Conservation (phyloP, 2,797 vertebrate genomes). For the Esox lucius region DNA sequence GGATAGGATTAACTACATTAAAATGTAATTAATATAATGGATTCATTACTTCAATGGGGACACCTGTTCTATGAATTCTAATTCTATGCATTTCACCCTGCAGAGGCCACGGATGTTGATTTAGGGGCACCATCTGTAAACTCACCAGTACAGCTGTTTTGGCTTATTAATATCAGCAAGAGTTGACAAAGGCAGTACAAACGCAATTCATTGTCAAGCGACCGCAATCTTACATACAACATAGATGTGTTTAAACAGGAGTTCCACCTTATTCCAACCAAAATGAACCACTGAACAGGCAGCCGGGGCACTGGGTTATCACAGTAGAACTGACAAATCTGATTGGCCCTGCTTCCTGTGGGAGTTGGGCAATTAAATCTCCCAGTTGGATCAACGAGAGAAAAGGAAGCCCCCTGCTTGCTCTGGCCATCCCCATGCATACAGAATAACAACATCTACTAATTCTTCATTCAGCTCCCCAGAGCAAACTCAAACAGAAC, state of each 20-base stretch:
- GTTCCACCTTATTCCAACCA: slow-evolving; percentile 33
- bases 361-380: slow-evolving; percentile 38
- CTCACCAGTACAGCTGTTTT: not conserved
- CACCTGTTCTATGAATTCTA: too few relatives aligned
- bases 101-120: not conserved
- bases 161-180: not conserved
- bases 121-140: not conserved
- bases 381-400: slow-evolving; percentile 36
- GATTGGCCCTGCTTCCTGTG: slow-evolving; percentile 44
- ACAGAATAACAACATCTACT: slow-evolving; percentile 21
- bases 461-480: slow-evolving; percentile 32
- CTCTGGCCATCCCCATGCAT: slow-evolving; percentile 34
- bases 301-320: slow-evolving; percentile 15
- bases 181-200: not conserved
- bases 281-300: slow-evolving; percentile 20
- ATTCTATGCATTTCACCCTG: too few relatives aligned
- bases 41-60: too few relatives aligned
- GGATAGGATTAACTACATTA: too few relatives aligned
- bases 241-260: slow-evolving; percentile 26
- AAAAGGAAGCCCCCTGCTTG: slow-evolving; percentile 21
- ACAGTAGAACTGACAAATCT: slow-evolving; percentile 33
- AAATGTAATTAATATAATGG: too few relatives aligned
- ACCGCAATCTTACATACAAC: not conserved
- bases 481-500: slow-evolving; percentile 18
- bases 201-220: not conserved